phyloP scores from a whole-genome alignment of 2,797 vertebrate species.

The Pampus argenteus region DNA sequence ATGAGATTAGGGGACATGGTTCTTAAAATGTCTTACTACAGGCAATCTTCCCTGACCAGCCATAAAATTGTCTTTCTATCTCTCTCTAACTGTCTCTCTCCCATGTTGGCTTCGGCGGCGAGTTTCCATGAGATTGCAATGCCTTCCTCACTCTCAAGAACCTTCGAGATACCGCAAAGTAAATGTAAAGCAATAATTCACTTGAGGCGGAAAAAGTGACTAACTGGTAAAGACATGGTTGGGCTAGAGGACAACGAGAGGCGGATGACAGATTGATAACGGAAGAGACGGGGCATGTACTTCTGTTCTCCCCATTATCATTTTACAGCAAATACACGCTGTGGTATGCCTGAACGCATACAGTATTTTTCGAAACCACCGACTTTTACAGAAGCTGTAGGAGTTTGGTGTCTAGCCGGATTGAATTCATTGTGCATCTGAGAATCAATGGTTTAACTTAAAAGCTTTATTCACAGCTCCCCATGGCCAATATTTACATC shows the following conservation, averaged over 20 bases:
- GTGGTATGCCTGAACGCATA: slow-evolving; percentile 42
- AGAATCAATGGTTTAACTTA: slow-evolving; percentile 48
- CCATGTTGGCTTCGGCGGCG: slow-evolving; percentile 53
- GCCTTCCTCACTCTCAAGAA: slow-evolving; percentile 54
- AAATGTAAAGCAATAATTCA: slow-evolving; percentile 71
- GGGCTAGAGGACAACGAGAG: slow-evolving; percentile 67
- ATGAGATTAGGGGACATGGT: slow-evolving; percentile 57
- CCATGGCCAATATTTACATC: slow-evolving; percentile 39
- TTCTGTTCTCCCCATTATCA: slow-evolving; percentile 75
- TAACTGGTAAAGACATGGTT: slow-evolving; percentile 67
- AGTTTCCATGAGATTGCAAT: slow-evolving; percentile 68
- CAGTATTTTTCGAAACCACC: slow-evolving; percentile 39
- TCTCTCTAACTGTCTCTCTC: slow-evolving; percentile 20
- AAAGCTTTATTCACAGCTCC: slow-evolving; percentile 44
- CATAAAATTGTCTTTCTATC: slow-evolving; percentile 59
- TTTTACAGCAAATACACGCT: slow-evolving; percentile 58
- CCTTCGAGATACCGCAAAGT: slow-evolving; percentile 59
- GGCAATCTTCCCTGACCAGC: slow-evolving; percentile 47
- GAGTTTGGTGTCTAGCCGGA: slow-evolving; percentile 51
- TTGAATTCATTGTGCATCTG: slow-evolving; percentile 51
- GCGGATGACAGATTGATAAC: slow-evolving; percentile 78
- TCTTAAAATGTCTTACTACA: slow-evolving; percentile 58
- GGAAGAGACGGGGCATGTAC: slow-evolving; percentile 62
- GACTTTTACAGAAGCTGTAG: slow-evolving; percentile 59
- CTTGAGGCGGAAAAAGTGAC: slow-evolving; percentile 59